phyloP scores from a whole-genome alignment of 2,888 invertebrate species.

The Linyphia triangularis region DNA sequence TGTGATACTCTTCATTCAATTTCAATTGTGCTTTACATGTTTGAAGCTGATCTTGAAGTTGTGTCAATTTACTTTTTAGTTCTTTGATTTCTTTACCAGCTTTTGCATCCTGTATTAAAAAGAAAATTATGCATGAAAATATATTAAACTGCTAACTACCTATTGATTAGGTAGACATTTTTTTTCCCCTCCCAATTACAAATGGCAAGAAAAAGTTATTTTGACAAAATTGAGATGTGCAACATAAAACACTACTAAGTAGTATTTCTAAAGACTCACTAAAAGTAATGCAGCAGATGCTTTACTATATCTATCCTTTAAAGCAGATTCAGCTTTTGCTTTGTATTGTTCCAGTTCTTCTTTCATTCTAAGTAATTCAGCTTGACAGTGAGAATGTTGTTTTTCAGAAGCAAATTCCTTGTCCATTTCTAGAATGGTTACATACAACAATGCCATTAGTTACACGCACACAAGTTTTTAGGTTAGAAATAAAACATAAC shows the following conservation, averaged over 20 bases:
- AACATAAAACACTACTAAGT: too few species aligned
- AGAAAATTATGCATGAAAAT: too few species aligned
- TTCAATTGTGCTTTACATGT: conserved; percentile 84
- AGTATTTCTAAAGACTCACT: conserved; percentile 15
- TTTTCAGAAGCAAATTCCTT: conserved; percentile 33
- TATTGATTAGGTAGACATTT: too few species aligned
- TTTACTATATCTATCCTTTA: conserved; percentile 80
- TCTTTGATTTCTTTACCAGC: conserved; percentile 76
- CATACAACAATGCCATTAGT: too few species aligned
- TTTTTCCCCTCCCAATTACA: too few species aligned
- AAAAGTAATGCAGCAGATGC: conserved; percentile 76
- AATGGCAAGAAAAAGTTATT: too few species aligned
- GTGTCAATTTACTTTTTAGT: conserved; percentile 82
- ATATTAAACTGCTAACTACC: too few species aligned
- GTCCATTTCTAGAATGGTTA: conserved; percentile 9
- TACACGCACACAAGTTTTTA: too few species aligned
- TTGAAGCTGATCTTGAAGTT: conserved; percentile 85
- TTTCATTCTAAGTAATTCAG: conserved; percentile 84
- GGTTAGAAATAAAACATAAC: too few species aligned
- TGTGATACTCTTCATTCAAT: conserved; percentile 84
- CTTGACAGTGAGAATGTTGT: conserved; percentile 83
- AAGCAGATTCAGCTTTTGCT: conserved; percentile 80
- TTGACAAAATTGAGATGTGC: too few species aligned
- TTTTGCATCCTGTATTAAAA: conserved; percentile 70
- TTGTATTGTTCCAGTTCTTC: conserved; percentile 86